Evolutionary conservation across 2,113 vertebrate genomes (phyloP).

Genomic region (Thunnus maccoyii): DNA sequence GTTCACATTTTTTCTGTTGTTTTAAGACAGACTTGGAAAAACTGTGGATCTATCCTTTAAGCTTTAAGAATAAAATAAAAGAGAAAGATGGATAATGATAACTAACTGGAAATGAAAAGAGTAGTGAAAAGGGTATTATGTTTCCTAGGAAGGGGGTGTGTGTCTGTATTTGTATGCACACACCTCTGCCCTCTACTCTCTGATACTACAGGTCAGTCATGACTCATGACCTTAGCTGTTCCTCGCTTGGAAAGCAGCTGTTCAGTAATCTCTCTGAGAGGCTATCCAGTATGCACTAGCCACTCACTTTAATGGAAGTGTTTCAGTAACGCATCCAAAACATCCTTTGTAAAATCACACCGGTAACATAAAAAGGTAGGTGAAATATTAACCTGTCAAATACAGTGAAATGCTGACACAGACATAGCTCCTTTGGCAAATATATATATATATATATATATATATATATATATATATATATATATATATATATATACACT

Average conservation of each 20-base stretch:
- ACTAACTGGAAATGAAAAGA: constrained; percentile 18
- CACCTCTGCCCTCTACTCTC: constrained; percentile 47
- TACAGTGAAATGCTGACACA: constrained; percentile 22
- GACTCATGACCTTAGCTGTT: constrained; percentile 62
- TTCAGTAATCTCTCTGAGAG: constrained; percentile 83
- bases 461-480: constrained; percentile 12
- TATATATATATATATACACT: constrained; percentile 17
- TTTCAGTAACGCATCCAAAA: constrained; percentile 73
- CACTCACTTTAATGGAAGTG: constrained; percentile 76
- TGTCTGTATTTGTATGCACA: constrained; percentile 28
- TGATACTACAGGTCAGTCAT: constrained; percentile 67
- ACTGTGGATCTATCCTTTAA: no score
- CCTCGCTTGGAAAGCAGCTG: constrained; percentile 72
- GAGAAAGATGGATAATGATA: neutral
- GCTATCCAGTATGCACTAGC: constrained; percentile 53
- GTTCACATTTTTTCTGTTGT: no score
- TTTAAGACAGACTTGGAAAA: no score
- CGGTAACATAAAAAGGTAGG: constrained; percentile 31
- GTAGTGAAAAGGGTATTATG: neutral
- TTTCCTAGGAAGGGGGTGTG: constrained; percentile 30
- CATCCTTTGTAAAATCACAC: constrained; percentile 62
- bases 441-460: constrained; percentile 17
- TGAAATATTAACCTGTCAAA: constrained; percentile 40
- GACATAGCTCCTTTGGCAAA: constrained; percentile 29
- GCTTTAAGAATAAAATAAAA: neutral